phyloP scores from a whole-genome alignment of 2,888 invertebrate genomes.

The Ischnus inquisitorius region DNA sequence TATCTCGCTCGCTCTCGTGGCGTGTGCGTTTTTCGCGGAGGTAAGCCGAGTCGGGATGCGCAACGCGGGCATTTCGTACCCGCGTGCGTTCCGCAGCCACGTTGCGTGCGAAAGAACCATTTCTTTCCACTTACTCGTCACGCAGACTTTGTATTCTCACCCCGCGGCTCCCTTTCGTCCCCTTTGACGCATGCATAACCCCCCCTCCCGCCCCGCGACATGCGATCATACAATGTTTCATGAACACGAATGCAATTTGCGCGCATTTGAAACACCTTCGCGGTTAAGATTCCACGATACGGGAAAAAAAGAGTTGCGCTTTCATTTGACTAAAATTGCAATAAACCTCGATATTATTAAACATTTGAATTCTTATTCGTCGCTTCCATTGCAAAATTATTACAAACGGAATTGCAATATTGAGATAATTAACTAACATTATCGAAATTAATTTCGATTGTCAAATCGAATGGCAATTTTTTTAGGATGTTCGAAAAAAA shows the following conservation, averaged over 20 bases:
- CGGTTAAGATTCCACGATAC: not conserved
- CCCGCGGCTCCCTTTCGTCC: not conserved
- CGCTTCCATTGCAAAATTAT: no score
- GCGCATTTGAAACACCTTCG: not conserved
- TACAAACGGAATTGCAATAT: no score
- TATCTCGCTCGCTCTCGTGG: slow-evolving; percentile 23
- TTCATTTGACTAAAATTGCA: no score
- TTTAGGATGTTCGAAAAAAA: no score
- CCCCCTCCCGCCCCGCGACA: not conserved
- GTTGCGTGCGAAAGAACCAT: slow-evolving; percentile 9
- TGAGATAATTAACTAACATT: no score
- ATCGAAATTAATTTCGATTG: no score
- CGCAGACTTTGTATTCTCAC: not conserved
- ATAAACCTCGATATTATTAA: no score
- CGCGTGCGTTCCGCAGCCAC: not conserved
- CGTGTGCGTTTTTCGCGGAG: not conserved
- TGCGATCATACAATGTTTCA: slow-evolving; percentile 5
- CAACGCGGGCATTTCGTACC: not conserved
- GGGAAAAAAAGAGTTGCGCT: no score
- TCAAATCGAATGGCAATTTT: no score
- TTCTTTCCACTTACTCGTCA: slow-evolving; percentile 10
- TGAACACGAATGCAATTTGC: not conserved
- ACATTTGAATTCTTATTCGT: no score
- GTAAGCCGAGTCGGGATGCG: not conserved
- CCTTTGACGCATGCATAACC: slow-evolving; percentile 10